Conservation (phyloP, 2,888 invertebrate species). For the Hecatera dysodea region DNA sequence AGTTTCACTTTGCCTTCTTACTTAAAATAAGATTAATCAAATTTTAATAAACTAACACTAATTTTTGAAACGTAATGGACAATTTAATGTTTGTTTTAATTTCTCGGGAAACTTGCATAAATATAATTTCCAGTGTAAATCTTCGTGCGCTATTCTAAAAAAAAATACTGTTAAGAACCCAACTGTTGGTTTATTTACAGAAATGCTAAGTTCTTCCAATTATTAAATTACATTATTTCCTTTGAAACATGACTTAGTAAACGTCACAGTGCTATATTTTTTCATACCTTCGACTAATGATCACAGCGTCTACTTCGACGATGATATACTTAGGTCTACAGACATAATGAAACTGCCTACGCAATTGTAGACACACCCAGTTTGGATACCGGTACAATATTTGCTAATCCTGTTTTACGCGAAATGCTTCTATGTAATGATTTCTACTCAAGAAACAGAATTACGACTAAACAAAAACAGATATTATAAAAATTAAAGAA, state of each 20-base stretch:
- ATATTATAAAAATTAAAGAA: too few relatives aligned
- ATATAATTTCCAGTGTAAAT: not conserved
- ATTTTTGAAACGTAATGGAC: not conserved
- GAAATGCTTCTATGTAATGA: not conserved
- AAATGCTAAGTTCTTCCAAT: not conserved
- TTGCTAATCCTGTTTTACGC: not conserved
- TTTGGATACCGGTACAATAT: conserved; percentile 1
- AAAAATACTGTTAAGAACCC: not conserved
- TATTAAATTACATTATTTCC: not conserved
- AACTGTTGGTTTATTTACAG: not conserved
- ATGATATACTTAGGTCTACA: not conserved
- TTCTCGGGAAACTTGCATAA: too few relatives aligned
- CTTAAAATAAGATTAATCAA: not conserved
- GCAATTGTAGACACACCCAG: conserved; percentile 49
- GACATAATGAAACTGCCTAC: conserved; percentile 17
- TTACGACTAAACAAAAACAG: not conserved
- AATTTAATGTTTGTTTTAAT: not conserved
- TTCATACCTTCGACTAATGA: not conserved
- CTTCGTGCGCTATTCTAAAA: not conserved
- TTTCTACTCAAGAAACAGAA: not conserved
- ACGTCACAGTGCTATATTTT: not conserved
- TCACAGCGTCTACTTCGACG: not conserved
- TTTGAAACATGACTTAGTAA: not conserved
- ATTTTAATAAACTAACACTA: not conserved
- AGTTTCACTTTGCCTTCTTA: too few relatives aligned